Evolutionary conservation across 2,113 vertebrate genomes (phyloP).

Genomic region (Pygoscelis antarcticus): DNA sequence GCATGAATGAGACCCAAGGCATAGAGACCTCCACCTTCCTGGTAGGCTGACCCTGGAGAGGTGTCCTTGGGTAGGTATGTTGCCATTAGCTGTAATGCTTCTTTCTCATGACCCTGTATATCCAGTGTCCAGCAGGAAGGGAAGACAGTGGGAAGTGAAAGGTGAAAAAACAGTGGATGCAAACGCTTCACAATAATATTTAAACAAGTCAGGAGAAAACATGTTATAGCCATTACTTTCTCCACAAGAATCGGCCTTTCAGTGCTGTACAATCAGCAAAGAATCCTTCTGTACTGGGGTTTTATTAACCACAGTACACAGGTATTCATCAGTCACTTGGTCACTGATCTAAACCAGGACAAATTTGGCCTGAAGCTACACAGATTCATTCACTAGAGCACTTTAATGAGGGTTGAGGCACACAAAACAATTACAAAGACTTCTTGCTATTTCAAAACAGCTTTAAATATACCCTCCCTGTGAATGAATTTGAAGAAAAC

Average conservation of each 20-base stretch:
- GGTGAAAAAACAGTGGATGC: not conserved
- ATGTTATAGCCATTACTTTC: not conserved
- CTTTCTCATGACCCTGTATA: conserved; percentile 94
- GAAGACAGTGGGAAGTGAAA: not conserved
- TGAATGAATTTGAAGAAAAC: not conserved
- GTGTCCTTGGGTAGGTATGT: conserved; percentile 98
- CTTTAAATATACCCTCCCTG: not conserved
- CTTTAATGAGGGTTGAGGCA: not conserved
- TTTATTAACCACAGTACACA: not conserved
- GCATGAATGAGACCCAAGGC: conserved; percentile 97
- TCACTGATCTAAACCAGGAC: not conserved
- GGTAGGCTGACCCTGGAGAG: conserved; percentile 97
- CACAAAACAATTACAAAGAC: not conserved
- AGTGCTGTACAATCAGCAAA: not conserved
- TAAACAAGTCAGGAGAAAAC: not conserved
- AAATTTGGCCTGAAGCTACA: not conserved
- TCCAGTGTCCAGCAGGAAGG: not conserved
- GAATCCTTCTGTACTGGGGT: not conserved
- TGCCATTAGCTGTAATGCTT: conserved; percentile 96
- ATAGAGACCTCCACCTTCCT: conserved; percentile 96
- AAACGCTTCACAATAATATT: not conserved
- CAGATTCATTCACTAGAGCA: not conserved
- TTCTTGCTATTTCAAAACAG: not conserved
- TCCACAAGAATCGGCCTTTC: not conserved
- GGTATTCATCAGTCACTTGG: not conserved